Conservation (phyloP, 2,888 invertebrate species). For the Mylabris sibirica region DNA sequence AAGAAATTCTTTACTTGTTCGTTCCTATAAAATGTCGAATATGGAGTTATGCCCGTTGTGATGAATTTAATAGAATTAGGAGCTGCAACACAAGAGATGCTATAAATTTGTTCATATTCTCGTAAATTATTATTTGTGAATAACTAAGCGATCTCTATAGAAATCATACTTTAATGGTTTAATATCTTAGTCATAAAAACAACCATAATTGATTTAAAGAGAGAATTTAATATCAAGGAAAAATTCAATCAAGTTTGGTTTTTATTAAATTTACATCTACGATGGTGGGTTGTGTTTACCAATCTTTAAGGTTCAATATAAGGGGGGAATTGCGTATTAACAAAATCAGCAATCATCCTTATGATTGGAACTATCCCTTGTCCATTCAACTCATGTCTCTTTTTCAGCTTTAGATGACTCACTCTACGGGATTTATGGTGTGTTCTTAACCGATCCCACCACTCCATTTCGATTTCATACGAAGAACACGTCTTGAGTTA, state of each 20-base stretch:
- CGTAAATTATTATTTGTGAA: neutral
- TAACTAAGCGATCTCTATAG: neutral
- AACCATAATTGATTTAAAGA: neutral
- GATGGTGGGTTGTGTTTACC: neutral
- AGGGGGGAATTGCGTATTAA: conserved; percentile 28
- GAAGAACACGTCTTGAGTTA: conserved; percentile 45
- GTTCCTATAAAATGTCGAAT: conserved; percentile 25
- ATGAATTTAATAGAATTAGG: conserved; percentile 30
- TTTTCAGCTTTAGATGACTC: conserved; percentile 40
- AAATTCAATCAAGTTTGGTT: neutral
- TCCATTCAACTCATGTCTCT: conserved; percentile 37
- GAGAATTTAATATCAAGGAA: neutral
- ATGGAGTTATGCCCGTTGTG: conserved; percentile 27
- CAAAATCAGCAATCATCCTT: conserved; percentile 42
- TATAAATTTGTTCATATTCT: neutral
- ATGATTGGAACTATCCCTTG: conserved; percentile 39
- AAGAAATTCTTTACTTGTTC: conserved; percentile 38
- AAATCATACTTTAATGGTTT: neutral
- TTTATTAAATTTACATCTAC: conserved; percentile 2
- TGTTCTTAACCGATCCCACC: conserved; percentile 47
- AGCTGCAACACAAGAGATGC: conserved; percentile 11
- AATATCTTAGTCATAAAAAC: neutral
- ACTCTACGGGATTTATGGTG: conserved; percentile 49
- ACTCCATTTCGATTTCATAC: conserved; percentile 47
- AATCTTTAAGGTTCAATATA: neutral